Base-by-base conservation (phyloP, 2,888 invertebrate genomes). In the Glaucopsyche alexis region DNA sequence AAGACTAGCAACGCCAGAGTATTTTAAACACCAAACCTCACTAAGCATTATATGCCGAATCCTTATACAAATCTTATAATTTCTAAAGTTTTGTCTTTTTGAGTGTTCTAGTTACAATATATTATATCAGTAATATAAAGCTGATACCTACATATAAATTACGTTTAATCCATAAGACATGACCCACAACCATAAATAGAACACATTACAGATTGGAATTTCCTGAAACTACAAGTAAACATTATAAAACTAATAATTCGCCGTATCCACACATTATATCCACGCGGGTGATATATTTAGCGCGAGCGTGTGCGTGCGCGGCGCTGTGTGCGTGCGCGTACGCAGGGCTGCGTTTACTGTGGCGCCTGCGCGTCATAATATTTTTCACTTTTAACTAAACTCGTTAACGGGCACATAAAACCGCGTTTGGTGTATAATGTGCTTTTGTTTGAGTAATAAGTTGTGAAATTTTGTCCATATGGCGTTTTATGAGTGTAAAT, bases 261-360 rank as follows among this genome's bases (percentile, higher is more conserved):
- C 82, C 87, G 75, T 81, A 83, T 85, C 85, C 82, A 81, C 77
- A 75, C 75, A 74, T 80, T 81, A 74, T 50, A 42, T 69, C 49
- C 71, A 74, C 65, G 69, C 72, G 74, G 74, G 77, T 77, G 77
- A 76, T 79, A 76, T 80, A 82, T 84, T 79, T 75, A 77, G 78
- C 78, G 74, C 69, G 72, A 71, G 60, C 71, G 60, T 60, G 60
- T 29, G 60, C 60, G 60, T 60, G 29, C 79, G 76, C 82, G 50
- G 42, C 47, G 29, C n/a, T 55, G 38, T 29, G 72, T 50, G 69
- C 64, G 74, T 74, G 55, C 69, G 72, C 38, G 38, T 45, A 42
- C 16, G 78, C 83, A 88, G 89, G 88, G 88, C 82, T 87, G 86
- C 71, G 50, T 74, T 83, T 87, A 85, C 84, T 84, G 81, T 76